phyloP scores from a whole-genome alignment of 2,888 invertebrate species.

The Apodemia mormo region DNA sequence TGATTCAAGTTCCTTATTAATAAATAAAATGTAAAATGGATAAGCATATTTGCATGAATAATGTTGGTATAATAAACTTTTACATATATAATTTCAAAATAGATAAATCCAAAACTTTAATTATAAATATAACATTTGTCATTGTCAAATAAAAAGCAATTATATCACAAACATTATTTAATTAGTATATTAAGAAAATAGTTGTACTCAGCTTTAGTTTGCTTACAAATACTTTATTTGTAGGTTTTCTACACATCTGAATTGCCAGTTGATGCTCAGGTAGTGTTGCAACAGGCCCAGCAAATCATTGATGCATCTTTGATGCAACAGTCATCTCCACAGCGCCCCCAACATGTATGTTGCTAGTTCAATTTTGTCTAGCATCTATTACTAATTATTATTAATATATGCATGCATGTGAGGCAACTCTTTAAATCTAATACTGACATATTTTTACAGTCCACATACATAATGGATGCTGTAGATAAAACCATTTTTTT shows the following conservation, averaged over 20 bases:
- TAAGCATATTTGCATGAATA: no score
- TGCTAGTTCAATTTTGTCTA: slow-evolving; percentile 39
- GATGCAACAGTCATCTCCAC: slow-evolving; percentile 77
- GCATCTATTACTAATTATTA: slow-evolving; percentile 31
- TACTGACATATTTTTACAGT: slow-evolving; percentile 6
- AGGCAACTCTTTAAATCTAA: slow-evolving; percentile 24
- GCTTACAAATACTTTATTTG: slow-evolving; percentile 62
- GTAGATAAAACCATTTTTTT: neutral
- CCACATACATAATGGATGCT: neutral
- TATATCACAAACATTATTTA: neutral
- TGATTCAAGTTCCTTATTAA: no score
- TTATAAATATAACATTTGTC: neutral
- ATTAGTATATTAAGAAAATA: neutral
- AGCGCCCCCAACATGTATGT: slow-evolving; percentile 81
- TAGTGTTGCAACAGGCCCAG: slow-evolving; percentile 80
- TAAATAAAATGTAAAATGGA: no score
- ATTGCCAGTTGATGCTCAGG: slow-evolving; percentile 79
- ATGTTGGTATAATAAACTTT: no score
- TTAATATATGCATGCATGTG: slow-evolving; percentile 32
- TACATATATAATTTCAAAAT: neutral
- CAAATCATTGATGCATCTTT: slow-evolving; percentile 80
- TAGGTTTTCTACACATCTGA: slow-evolving; percentile 82
- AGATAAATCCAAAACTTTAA: neutral
- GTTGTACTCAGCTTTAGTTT: slow-evolving; percentile 21
- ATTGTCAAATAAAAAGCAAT: neutral